Percentiles rank a stretch among this genome's conserved stretches.
Evolutionary conservation across 2,888 invertebrate species (phyloP).

Genomic region (Pheosia tremula): DNA sequence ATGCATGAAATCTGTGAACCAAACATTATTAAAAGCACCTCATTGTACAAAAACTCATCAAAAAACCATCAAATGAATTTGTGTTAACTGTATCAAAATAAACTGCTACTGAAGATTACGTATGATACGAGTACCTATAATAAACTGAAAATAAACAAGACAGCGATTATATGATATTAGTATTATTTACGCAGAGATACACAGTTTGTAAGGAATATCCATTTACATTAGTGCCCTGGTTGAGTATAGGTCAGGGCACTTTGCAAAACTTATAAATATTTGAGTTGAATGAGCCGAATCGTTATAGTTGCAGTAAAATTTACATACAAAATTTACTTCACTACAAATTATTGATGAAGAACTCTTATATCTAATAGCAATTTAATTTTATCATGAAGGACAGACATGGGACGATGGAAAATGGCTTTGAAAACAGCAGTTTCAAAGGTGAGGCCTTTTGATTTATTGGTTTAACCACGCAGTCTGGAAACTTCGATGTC

Average conservation of each 20-base stretch:
- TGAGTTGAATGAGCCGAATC: too few species aligned
- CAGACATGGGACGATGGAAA: neutral
- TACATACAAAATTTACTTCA: too few species aligned
- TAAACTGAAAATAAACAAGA: neutral
- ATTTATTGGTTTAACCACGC: neutral
- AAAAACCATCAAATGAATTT: too few species aligned
- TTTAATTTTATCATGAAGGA: neutral
- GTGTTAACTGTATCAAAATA: neutral
- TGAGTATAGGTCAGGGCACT: too few species aligned
- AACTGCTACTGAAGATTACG: neutral
- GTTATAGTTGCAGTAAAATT: too few species aligned
- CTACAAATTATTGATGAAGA: too few species aligned
- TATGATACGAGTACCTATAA: too few species aligned
- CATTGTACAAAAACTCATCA: too few species aligned
- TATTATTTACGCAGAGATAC: neutral
- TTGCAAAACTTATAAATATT: too few species aligned
- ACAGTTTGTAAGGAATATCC: neutral
- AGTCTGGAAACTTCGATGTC: conserved; percentile 3
- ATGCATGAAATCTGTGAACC: too few species aligned
- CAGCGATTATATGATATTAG: neutral
- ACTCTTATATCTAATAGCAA: too few species aligned
- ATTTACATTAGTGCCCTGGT: neutral
- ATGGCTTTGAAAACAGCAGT: neutral
- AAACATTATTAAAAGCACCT: too few species aligned
- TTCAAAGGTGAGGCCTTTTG: conserved; percentile 7